These are phyloP conservation scores for Tachina fera DNA, from an alignment of 2,888 invertebrate genomes.

Conservation along the genomic window DNA sequence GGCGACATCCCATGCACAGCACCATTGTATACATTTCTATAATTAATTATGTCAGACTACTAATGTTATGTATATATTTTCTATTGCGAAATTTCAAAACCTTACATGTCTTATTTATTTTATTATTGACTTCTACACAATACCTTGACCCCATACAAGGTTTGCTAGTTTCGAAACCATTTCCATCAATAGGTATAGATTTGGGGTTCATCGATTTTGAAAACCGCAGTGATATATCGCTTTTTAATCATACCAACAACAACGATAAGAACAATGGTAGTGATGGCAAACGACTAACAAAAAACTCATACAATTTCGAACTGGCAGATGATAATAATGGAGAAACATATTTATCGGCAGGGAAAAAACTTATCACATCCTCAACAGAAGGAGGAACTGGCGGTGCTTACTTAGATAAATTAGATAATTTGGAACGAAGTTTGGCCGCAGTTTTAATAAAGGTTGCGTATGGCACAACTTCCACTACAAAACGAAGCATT, in stretches of 20 bases:
- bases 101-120: conserved; percentile 62
- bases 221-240: conserved; percentile 52
- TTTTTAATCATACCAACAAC: conserved; percentile 41
- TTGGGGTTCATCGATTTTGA: conserved; percentile 47
- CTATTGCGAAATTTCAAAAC: conserved; percentile 52
- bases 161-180: conserved; percentile 56
- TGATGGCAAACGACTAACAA: conserved; percentile 52
- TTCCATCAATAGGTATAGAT: conserved; percentile 39
- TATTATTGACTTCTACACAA: conserved; percentile 68
- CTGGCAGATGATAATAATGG: conserved; percentile 31
- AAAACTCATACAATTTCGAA: conserved; percentile 49
- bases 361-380: conserved; percentile 64
- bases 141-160: conserved; percentile 53
- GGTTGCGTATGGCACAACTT: conserved; percentile 87
- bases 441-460: conserved; percentile 88
- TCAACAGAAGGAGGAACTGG: conserved; percentile 71
- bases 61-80: conserved; percentile 46
- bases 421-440: conserved; percentile 86
- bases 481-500: conserved; percentile 87
- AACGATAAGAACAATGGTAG: conserved; percentile 43
- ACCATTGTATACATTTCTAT: conserved; percentile 37
- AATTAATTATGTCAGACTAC: conserved; percentile 29
- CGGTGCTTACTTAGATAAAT: conserved; percentile 84
- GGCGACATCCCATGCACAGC: conserved; percentile 50
- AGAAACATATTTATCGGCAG: conserved; percentile 53